Conservation (phyloP, 2,113 vertebrate species). For the Mustelus asterias region DNA sequence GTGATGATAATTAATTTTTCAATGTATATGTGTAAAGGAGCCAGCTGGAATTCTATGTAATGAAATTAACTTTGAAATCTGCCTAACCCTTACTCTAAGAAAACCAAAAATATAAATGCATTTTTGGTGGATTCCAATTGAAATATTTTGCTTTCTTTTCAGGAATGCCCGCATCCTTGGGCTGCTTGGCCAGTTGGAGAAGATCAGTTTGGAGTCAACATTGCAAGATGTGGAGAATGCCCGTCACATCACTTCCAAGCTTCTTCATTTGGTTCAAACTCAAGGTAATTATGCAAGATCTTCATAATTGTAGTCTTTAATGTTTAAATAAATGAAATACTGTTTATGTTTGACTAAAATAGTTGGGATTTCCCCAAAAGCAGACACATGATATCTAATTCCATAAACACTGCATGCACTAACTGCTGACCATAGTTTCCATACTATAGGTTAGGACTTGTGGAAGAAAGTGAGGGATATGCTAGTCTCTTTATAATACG, state of each 20-base stretch:
- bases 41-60: not conserved
- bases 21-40: not conserved
- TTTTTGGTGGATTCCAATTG: constrained; percentile 39
- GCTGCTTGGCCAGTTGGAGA: constrained; percentile 84
- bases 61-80: not conserved
- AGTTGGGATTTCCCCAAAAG: not conserved
- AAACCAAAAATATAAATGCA: not conserved
- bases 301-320: not conserved
- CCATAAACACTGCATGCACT: too few species aligned
- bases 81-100: not conserved
- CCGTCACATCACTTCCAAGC: constrained; percentile 82
- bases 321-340: not conserved
- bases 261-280: constrained; percentile 90
- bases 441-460: not conserved
- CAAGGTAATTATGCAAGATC: constrained; percentile 67
- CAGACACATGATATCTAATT: not conserved
- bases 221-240: constrained; percentile 63
- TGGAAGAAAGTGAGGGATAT: not conserved
- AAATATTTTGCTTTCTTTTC: constrained; percentile 58
- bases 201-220: constrained; percentile 67
- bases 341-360: not conserved
- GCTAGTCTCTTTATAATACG: not conserved
- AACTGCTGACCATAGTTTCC: not conserved
- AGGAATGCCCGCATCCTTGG: constrained; percentile 74
- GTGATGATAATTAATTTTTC: not conserved